These are phyloP conservation scores for Semaprochilodus insignis DNA, from an alignment of 2,797 vertebrate genomes.

Conservation along the genomic window DNA sequence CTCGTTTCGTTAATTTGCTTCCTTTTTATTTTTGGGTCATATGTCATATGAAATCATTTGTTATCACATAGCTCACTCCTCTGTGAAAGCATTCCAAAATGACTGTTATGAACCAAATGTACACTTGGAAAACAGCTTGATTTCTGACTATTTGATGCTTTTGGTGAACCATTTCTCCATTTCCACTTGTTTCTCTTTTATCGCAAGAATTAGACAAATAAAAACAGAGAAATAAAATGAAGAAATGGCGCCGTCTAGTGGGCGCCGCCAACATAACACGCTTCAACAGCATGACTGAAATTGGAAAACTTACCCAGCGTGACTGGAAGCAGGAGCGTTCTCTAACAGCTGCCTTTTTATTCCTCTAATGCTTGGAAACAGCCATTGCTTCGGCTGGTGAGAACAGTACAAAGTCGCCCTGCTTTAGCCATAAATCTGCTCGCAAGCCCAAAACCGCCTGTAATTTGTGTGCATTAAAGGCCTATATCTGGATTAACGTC, in stretches of 20 bases:
- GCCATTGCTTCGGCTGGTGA: slow-evolving; percentile 5
- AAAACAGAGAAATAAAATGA: background rate
- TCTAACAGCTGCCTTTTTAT: slow-evolving; percentile 23
- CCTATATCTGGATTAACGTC: slow-evolving; percentile 49
- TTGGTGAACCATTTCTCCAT: slow-evolving; percentile 1
- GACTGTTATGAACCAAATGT: background rate
- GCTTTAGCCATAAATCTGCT: slow-evolving; percentile 40
- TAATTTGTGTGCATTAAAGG: slow-evolving; percentile 51
- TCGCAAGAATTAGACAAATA: background rate
- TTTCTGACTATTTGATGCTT: background rate
- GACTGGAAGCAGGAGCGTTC: slow-evolving; percentile 14
- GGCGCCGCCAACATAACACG: slow-evolving; percentile 32
- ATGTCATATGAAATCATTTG: too few species aligned
- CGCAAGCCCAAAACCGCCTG: slow-evolving; percentile 36
- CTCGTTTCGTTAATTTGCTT: too few species aligned
- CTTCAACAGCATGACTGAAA: background rate
- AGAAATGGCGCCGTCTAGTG: slow-evolving; percentile 74
- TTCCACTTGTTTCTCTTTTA: background rate
- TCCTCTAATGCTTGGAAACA: slow-evolving; percentile 22
- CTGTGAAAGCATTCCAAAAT: background rate
- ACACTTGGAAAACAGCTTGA: background rate
- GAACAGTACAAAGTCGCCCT: slow-evolving; percentile 10
- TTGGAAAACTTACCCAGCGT: slow-evolving; percentile 11
- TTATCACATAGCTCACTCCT: too few species aligned
- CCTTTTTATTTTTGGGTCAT: too few species aligned